Evolutionary conservation across 2,888 invertebrate genomes (phyloP).

Genomic region (Desoria tigrina): DNA sequence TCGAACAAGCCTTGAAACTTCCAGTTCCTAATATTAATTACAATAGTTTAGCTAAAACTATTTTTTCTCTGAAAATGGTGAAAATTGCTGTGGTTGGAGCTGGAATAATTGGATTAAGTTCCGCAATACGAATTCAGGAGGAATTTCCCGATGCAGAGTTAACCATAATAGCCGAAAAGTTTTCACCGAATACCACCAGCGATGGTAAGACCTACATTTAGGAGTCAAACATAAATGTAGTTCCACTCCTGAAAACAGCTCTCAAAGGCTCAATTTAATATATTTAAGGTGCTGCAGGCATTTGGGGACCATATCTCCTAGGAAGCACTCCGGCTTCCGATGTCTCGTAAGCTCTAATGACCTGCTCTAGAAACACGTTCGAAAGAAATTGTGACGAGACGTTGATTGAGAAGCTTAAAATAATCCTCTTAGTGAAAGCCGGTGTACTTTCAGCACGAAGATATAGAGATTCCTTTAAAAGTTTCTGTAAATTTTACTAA

Average conservation of each 20-base stretch:
- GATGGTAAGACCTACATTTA: slow-evolving; percentile 76
- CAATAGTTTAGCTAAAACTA: too few species aligned
- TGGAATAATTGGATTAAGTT: slow-evolving; percentile 71
- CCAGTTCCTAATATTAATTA: too few species aligned
- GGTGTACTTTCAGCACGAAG: too few species aligned
- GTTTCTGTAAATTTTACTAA: too few species aligned
- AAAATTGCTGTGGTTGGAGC: slow-evolving; percentile 71
- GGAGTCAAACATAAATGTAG: slow-evolving; percentile 66
- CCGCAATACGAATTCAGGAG: slow-evolving; percentile 69
- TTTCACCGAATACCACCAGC: slow-evolving; percentile 73
- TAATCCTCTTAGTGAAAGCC: too few species aligned
- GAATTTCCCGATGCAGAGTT: slow-evolving; percentile 62
- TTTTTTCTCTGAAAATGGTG: too few species aligned
- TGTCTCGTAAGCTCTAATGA: slow-evolving; percentile 38
- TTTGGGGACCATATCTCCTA: slow-evolving; percentile 70
- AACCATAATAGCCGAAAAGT: slow-evolving; percentile 67
- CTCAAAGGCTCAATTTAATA: too few species aligned
- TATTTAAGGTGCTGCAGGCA: slow-evolving; percentile 65
- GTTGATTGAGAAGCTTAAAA: too few species aligned
- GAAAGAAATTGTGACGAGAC: too few species aligned
- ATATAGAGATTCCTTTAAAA: too few species aligned
- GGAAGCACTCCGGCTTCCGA: slow-evolving; percentile 60
- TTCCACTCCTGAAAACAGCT: slow-evolving; percentile 58
- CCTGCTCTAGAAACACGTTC: too few species aligned
- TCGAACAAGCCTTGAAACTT: too few species aligned